phyloP scores from a whole-genome alignment of 2,113 vertebrate genomes.

The Melanerpes formicivorus region DNA sequence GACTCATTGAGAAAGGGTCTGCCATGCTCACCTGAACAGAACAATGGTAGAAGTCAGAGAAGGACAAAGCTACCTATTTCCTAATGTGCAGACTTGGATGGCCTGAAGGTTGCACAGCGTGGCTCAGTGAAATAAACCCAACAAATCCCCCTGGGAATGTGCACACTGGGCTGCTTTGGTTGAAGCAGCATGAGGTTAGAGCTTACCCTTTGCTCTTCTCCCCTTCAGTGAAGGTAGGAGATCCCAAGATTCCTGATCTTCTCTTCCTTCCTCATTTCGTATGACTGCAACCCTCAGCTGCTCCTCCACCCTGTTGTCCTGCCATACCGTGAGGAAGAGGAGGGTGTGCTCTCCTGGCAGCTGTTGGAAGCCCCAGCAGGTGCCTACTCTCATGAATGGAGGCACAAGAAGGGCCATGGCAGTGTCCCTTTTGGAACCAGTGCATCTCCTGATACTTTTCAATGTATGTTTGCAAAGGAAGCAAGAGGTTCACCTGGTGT shows the following conservation, averaged over 20 bases:
- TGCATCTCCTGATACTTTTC: not conserved
- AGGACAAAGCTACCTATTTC: not conserved
- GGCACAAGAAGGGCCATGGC: not conserved
- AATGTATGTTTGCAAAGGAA: not conserved
- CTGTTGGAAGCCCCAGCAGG: not conserved
- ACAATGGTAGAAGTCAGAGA: not conserved
- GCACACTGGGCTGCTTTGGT: not conserved
- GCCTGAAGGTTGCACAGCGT: not conserved
- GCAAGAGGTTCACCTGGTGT: not conserved
- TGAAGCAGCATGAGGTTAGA: not conserved
- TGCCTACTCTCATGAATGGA: fast-evolving
- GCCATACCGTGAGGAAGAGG: not conserved
- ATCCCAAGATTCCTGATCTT: not conserved
- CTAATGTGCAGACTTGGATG: not conserved
- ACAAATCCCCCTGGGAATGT: not conserved
- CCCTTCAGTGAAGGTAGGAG: not conserved
- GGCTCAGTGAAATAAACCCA: not conserved
- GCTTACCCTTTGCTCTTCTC: not conserved
- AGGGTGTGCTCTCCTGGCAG: not conserved
- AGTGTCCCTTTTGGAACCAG: not conserved
- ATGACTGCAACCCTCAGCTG: not conserved
- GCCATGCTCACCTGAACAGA: not conserved
- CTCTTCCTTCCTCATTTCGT: not conserved
- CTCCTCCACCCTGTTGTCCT: not conserved
- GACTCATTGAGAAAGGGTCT: not conserved